phyloP scores from a whole-genome alignment of 2,797 vertebrate genomes.

The Helarctos malayanus region DNA sequence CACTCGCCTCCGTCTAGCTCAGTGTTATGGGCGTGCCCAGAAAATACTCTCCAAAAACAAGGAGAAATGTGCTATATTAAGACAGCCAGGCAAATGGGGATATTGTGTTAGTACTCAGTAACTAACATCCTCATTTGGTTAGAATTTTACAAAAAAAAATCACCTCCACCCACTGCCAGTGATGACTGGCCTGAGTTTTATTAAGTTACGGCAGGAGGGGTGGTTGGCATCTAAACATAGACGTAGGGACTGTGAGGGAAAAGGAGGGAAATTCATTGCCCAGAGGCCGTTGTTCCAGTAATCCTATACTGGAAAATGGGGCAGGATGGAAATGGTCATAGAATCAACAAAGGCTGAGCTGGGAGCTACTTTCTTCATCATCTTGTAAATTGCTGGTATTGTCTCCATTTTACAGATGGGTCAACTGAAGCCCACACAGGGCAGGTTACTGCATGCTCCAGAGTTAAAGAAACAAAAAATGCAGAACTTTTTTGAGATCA shows the following conservation, averaged over 20 bases:
- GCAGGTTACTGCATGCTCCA: neutral
- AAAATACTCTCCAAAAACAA: neutral
- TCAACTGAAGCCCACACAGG: neutral
- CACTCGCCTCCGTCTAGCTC: neutral
- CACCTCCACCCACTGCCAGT: neutral
- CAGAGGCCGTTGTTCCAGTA: neutral
- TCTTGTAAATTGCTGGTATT: neutral
- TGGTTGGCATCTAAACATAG: neutral
- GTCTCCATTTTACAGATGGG: neutral
- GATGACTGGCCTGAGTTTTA: neutral
- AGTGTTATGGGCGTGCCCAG: neutral
- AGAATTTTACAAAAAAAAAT: neutral
- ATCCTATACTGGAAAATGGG: neutral
- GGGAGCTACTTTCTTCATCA: neutral
- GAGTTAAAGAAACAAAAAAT: neutral
- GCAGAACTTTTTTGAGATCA: neutral
- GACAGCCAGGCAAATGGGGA: neutral
- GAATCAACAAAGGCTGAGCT: neutral
- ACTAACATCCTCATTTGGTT: neutral
- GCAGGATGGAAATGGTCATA: neutral
- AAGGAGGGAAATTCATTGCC: neutral
- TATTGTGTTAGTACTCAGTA: neutral
- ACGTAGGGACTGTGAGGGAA: neutral
- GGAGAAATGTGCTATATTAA: neutral
- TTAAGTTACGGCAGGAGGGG: neutral